These are phyloP conservation scores for Pseudomyrmex gracilis DNA, from an alignment of 1,140 invertebrate species.

Conservation along the genomic window DNA sequence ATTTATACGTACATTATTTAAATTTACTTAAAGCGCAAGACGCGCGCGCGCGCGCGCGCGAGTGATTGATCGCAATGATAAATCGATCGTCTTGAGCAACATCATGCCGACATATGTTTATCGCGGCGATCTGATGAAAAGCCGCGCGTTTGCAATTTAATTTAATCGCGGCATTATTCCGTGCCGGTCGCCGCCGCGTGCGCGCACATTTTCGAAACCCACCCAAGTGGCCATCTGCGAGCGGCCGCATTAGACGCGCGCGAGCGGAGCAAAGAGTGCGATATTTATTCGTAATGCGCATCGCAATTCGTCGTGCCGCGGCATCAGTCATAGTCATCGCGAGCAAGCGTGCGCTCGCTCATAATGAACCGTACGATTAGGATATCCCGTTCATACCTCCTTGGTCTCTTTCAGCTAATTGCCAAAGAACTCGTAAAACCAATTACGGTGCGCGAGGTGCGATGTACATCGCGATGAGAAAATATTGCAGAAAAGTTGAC, in stretches of 20 bases:
- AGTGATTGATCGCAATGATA: constrained; percentile 55
- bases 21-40: too few relatives aligned
- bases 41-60: constrained; percentile 40
- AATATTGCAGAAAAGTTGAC: too few relatives aligned
- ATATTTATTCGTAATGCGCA: constrained; percentile 77
- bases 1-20: too few relatives aligned
- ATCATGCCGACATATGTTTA: constrained; percentile 59
- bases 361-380: constrained; percentile 76
- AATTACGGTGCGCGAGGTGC: too few relatives aligned
- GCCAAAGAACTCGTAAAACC: too few relatives aligned
- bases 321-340: constrained; percentile 75
- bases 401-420: too few relatives aligned
- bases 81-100: constrained; percentile 58
- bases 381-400: constrained; percentile 65
- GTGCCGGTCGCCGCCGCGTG: constrained; percentile 46
- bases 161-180: constrained; percentile 58
- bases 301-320: constrained; percentile 73
- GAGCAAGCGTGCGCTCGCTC: constrained; percentile 67
- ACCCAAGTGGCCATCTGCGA: constrained; percentile 71
- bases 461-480: too few relatives aligned
- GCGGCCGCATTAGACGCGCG: constrained; percentile 68
- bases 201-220: constrained; percentile 71
- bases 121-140: constrained; percentile 59
- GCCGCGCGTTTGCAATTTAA: constrained; percentile 57
- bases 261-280: constrained; percentile 70